Base-by-base conservation (phyloP, 2,888 invertebrate species). In the Flabesymbios commensalis region DNA sequence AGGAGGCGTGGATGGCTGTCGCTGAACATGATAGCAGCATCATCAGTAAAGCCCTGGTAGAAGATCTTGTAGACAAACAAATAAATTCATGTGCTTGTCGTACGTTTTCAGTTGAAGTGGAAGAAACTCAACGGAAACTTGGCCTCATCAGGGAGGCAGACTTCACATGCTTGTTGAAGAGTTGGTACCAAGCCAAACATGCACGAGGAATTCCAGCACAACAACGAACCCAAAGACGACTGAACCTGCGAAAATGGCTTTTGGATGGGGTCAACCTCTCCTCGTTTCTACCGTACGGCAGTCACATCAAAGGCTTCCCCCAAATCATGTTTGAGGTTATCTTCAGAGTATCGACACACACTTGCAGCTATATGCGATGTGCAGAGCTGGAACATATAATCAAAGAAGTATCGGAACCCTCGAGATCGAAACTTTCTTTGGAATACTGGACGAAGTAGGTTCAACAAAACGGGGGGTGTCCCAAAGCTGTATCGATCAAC, bases 171-270 rank as follows among this genome's bases (percentile, higher is more conserved):
- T 45, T 61, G 31, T 48, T 64, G 1, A 43, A 60, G 43, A 2
- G 48, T 14, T 64, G 64, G 60, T 64, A 60, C 52, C 3, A 22
- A 26, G 64, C 64, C 31, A 61, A 64, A 32, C 61, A 64, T 28
- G 54, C 61, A 28, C 48, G 58, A 3, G 64, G 57, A 14, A 57
- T 64, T 26, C 24, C 48, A 2, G 54, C 64, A 1, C 29, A 24
- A 32, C 29, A 64, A 3, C 17, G 64, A n/a, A 22, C 57, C 5
- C 28, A 14, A 3, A 28, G 36, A 17, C 32, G 61, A 14, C 33
- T 52, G 14, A 3, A 39, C 1, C 36, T 64, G 1, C 36, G 58
- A 3, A 33, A 2, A 28, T 56, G 22, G 10, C 36, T 64, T 17
- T 5, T 64, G 43, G 22, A 22, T 24, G 22, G 39, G 33, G 36